Conservation (phyloP, 2,888 invertebrate species). For the Silvanus unidentatus region DNA sequence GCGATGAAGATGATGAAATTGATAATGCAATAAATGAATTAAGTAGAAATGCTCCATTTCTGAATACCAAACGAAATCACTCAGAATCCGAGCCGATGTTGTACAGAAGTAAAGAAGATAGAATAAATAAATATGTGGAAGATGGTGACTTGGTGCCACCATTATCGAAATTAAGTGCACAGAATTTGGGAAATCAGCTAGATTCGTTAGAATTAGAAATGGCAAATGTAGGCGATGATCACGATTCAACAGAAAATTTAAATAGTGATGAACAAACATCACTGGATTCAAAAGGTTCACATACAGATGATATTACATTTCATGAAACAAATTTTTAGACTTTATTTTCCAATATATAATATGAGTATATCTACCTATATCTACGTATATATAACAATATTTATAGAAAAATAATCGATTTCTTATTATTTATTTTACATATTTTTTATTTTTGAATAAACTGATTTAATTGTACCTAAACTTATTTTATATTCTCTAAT, state of each 20-base stretch:
- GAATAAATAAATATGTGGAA: constrained; percentile 20
- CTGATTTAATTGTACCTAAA: no score
- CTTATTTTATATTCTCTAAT: constrained; percentile 13
- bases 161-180: constrained; percentile 4
- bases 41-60: constrained; percentile 5
- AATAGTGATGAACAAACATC: constrained; percentile 2
- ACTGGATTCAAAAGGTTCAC: constrained; percentile 6
- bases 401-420: background rate
- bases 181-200: constrained; percentile 13
- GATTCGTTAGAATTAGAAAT: constrained; percentile 26
- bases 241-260: constrained; percentile 23
- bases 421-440: no score
- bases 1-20: constrained; percentile 1
- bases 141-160: constrained; percentile 23
- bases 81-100: no score
- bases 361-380: no score
- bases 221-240: constrained; percentile 30
- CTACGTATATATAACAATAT: background rate
- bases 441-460: no score
- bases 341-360: no score
- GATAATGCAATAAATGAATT: constrained; percentile 11
- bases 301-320: background rate
- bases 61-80: no score
- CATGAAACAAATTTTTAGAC: constrained; percentile 4
- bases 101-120: constrained; percentile 14